phyloP scores from a whole-genome alignment of 2,888 invertebrate species.

The Tipula confusa region DNA sequence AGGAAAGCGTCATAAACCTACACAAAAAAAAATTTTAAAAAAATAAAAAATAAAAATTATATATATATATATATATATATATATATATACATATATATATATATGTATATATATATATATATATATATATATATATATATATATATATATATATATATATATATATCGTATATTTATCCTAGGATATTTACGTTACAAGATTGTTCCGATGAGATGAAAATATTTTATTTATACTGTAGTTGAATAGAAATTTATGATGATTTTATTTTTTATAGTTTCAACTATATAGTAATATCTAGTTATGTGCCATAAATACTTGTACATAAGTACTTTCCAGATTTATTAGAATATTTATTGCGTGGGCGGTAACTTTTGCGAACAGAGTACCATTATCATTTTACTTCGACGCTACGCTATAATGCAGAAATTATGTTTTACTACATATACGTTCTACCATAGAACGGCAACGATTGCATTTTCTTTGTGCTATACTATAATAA shows the following conservation, averaged over 20 bases:
- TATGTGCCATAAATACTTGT: background rate
- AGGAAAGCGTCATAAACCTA: too few relatives aligned
- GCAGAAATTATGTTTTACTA: background rate
- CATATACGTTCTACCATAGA: background rate
- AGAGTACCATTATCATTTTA: background rate
- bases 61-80: too few relatives aligned
- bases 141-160: too few relatives aligned
- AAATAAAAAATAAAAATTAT: too few relatives aligned
- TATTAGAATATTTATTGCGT: background rate
- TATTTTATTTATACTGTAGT: background rate
- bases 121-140: too few relatives aligned
- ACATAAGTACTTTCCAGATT: background rate
- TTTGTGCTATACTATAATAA: too few relatives aligned
- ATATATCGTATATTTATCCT: too few relatives aligned
- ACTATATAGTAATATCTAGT: background rate
- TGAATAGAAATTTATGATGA: background rate
- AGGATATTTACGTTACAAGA: background rate
- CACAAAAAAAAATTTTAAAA: too few relatives aligned
- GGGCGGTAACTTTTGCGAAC: background rate
- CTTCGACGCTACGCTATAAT: background rate
- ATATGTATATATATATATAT: too few relatives aligned
- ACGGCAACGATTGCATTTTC: background rate
- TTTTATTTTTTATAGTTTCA: background rate
- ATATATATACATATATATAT: too few relatives aligned
- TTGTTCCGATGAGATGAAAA: background rate